Conservation (phyloP, 2,888 invertebrate genomes). For the Sussaba pulchella region DNA sequence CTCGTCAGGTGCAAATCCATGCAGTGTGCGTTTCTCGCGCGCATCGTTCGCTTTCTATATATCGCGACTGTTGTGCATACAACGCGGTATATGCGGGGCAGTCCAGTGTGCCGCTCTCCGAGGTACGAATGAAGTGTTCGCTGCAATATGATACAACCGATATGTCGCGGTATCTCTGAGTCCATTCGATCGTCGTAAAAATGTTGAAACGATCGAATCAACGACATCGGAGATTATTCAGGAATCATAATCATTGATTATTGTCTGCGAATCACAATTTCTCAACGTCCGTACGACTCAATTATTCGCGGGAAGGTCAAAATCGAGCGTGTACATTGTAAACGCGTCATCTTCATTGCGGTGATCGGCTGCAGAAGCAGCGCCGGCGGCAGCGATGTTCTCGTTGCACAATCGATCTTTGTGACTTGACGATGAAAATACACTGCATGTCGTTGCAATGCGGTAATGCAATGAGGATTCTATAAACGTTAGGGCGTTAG, state of each 20-base stretch:
- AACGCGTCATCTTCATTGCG: slow-evolving; percentile 30
- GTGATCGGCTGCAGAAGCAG: slow-evolving; percentile 11
- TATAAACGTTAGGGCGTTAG: no score
- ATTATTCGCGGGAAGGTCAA: background rate
- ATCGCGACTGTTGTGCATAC: slow-evolving; percentile 8
- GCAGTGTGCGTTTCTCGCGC: slow-evolving; percentile 42
- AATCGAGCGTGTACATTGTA: slow-evolving; percentile 12
- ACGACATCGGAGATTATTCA: slow-evolving; percentile 2
- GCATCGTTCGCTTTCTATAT: slow-evolving; percentile 5
- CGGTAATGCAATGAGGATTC: slow-evolving; percentile 74
- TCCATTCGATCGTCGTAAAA: slow-evolving; percentile 16
- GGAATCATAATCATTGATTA: slow-evolving; percentile 47
- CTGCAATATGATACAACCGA: slow-evolving; percentile 28
- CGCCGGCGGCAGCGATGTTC: slow-evolving; percentile 17
- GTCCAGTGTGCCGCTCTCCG: background rate
- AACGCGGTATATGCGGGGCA: background rate
- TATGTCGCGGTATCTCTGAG: slow-evolving; percentile 1
- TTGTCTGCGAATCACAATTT: slow-evolving; percentile 25
- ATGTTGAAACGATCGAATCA: slow-evolving; percentile 3
- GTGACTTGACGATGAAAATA: slow-evolving; percentile 82
- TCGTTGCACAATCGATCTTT: slow-evolving; percentile 67
- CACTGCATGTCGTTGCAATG: slow-evolving; percentile 75
- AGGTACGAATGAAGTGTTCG: slow-evolving; percentile 45
- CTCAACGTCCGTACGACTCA: background rate
- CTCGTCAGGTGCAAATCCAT: slow-evolving; percentile 66